Conservation (phyloP, 2,113 vertebrate genomes). For the Hydropotes inermis region DNA sequence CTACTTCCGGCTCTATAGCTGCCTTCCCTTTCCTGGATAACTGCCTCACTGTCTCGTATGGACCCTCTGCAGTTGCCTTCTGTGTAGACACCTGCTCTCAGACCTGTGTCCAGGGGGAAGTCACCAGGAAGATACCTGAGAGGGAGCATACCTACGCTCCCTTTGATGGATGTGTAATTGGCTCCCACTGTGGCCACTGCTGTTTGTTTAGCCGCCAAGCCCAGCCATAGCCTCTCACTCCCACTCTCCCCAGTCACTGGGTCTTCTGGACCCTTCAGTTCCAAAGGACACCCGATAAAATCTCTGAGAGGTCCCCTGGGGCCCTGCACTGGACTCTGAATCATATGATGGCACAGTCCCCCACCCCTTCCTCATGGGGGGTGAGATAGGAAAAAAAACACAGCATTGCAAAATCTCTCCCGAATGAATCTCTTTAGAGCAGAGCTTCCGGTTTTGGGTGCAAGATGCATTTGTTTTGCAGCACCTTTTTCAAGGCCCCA, state of each 20-base stretch:
- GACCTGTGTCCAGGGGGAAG: neutral
- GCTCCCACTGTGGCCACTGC: neutral
- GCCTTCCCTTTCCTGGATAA: neutral
- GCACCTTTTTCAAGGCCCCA: neutral
- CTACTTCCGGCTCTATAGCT: accelerated
- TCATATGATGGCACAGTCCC: neutral
- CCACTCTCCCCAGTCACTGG: neutral
- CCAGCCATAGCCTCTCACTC: neutral
- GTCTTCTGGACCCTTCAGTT: neutral
- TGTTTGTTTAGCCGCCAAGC: neutral
- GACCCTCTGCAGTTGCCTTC: accelerated
- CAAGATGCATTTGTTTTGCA: neutral
- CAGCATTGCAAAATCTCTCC: neutral
- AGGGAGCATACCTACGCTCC: neutral
- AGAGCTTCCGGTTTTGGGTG: neutral
- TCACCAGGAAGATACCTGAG: neutral
- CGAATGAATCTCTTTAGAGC: neutral
- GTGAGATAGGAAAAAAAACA: neutral
- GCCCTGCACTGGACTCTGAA: neutral
- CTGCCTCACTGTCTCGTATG: neutral
- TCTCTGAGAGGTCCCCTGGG: neutral
- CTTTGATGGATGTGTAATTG: neutral
- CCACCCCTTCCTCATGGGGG: neutral
- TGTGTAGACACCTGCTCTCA: neutral
- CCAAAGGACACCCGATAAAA: neutral